phyloP scores from a whole-genome alignment of 2,888 invertebrate species.

The Cerastis leucographa region DNA sequence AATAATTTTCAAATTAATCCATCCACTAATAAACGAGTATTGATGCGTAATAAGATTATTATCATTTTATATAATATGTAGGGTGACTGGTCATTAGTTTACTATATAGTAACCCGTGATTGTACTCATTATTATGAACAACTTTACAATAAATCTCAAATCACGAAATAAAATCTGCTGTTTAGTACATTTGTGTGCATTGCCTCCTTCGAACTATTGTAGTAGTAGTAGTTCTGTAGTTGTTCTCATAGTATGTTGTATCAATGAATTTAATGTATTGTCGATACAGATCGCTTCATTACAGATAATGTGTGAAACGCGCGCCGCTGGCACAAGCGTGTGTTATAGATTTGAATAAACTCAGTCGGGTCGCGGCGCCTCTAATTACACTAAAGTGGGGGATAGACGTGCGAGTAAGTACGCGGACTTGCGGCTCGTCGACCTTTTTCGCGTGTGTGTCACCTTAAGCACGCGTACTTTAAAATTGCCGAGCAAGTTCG shows the following conservation, averaged over 20 bases:
- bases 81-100: background rate
- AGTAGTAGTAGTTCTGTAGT: too few species aligned
- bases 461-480: too few species aligned
- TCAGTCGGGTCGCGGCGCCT: background rate
- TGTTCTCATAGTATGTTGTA: background rate
- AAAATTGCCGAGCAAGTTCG: too few species aligned
- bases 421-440: too few species aligned
- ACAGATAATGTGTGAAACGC: constrained; percentile 4
- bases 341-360: constrained; percentile 7
- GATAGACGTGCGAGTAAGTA: too few species aligned
- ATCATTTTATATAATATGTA: background rate
- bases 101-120: background rate
- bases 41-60: too few species aligned
- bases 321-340: background rate
- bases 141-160: background rate
- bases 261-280: background rate
- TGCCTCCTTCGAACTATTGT: background rate
- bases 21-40: background rate
- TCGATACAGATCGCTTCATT: constrained; percentile 7
- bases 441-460: too few species aligned
- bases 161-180: background rate
- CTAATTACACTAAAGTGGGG: constrained; percentile 19
- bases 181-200: background rate
- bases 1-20: constrained; percentile 1
- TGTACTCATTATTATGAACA: background rate